Base-by-base conservation (phyloP, 2,888 invertebrate species). In the Augochlorella aurata region DNA sequence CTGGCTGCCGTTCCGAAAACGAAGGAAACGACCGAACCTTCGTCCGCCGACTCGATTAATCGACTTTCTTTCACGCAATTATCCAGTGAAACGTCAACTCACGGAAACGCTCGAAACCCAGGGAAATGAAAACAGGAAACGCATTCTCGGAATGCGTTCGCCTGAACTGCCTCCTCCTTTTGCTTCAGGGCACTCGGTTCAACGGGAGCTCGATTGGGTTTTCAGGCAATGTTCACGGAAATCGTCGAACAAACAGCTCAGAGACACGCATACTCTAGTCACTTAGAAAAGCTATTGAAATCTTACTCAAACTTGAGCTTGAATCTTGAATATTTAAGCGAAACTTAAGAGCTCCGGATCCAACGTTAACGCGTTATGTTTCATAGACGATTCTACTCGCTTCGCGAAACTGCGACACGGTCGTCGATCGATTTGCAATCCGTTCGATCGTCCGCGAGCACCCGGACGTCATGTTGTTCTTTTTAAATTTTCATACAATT, bases 401-500 rank as follows among this genome's bases (percentile, higher is more conserved):
- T 74, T 81, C 74, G 79, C 21, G 69, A 74, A 74, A 69, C 79
- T 63, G 63, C 79, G 49, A 65, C 21, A 9, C 18, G 1, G 10
- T 49, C 1, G 50, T 7, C 18, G 5, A 54, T 54, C 21, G 0
- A 21, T 21, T 54, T 54, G 10, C 12, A 14, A 58, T 24, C 54
- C 21, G 24, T 58, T 24, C 9, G 12, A 54, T 12, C 54, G 21
- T 54, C 21, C n/a, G 1, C 21, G 9, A 54, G 10, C 10, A 10
- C n/a, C 21, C 52, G 9, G 9, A 52, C 52, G 10, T n/a, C n/a
- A n/a, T 1, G 10, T 9, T 1, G 8, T n/a, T 29, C 3, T 2
- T 29, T 7, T 38, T 4, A 7, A 38, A 38, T 38, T 38, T 38
- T 38, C 38, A 7, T 38, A 7, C 4, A 5, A 38, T 38, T 38